Evolutionary conservation across 2,888 invertebrate species (phyloP).

Genomic region (Orthonychiurus folsomi): DNA sequence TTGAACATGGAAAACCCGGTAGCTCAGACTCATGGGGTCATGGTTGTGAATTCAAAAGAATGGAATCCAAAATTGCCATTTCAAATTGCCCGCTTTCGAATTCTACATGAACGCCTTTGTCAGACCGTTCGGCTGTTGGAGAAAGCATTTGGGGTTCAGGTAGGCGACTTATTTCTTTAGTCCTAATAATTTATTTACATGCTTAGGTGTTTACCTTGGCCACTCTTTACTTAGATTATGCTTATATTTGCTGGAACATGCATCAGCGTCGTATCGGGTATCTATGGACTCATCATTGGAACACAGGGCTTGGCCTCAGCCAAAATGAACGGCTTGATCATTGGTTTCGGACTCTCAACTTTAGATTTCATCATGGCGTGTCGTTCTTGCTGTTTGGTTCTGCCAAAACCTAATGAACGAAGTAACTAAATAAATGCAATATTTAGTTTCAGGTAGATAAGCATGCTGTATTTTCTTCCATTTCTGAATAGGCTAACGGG

Average conservation of each 20-base stretch:
- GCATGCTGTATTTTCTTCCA: no score
- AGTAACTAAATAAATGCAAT: background rate
- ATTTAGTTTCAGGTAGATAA: no score
- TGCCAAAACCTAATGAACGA: background rate
- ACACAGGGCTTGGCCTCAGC: background rate
- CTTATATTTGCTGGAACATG: background rate
- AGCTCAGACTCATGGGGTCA: background rate
- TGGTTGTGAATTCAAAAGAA: background rate
- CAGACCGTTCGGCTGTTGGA: background rate
- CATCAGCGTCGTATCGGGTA: background rate
- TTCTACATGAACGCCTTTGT: background rate
- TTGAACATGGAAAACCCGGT: no score
- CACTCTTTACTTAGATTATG: background rate
- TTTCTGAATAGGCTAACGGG: background rate
- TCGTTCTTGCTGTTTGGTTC: background rate
- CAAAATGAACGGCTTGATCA: background rate
- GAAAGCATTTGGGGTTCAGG: constrained; percentile 2
- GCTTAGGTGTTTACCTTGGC: no score
- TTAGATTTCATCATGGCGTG: background rate
- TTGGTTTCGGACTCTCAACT: background rate
- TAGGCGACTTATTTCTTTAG: no score
- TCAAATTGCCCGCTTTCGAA: background rate
- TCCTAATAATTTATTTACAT: no score
- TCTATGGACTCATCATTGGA: constrained; percentile 2
- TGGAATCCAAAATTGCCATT: background rate